phyloP scores from a whole-genome alignment of 1,140 invertebrate genomes.

The Drosophila pallidifrons region DNA sequence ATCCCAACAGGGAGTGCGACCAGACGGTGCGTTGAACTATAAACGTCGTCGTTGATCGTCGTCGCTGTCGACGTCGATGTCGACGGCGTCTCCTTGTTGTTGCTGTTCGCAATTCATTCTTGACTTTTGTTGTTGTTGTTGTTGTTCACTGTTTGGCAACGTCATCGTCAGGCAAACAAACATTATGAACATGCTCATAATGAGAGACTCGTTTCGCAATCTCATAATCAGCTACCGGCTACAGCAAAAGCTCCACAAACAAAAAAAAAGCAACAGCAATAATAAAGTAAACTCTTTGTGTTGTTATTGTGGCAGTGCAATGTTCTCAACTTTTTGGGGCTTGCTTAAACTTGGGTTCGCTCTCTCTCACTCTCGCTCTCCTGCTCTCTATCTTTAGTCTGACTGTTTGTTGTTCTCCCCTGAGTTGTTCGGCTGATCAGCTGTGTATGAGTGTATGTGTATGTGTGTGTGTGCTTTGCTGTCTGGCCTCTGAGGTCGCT shows the following conservation, averaged over 20 bases:
- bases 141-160: conserved; percentile 66
- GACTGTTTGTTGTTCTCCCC: background rate
- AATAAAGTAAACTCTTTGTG: conserved; percentile 27
- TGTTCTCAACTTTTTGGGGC: conserved; percentile 62
- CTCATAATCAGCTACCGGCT: conserved; percentile 69
- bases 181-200: conserved; percentile 70
- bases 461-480: conserved; percentile 37
- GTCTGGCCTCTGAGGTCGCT: conserved; percentile 32
- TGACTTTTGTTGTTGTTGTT: conserved; percentile 47
- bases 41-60: conserved; percentile 62
- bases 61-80: conserved; percentile 24
- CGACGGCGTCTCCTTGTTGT: conserved; percentile 1
- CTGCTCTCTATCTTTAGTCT: background rate
- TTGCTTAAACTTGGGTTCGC: conserved; percentile 37
- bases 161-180: conserved; percentile 63
- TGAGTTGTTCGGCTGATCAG: conserved; percentile 52
- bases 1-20: conserved; percentile 30
- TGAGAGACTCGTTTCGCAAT: conserved; percentile 69
- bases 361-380: conserved; percentile 21
- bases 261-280: conserved; percentile 8
- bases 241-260: conserved; percentile 35
- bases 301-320: conserved; percentile 56
- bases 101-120: conserved; percentile 76
- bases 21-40: conserved; percentile 78
- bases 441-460: conserved; percentile 50